Conservation (phyloP, 2,888 invertebrate species). For the Brenthis daphne region DNA sequence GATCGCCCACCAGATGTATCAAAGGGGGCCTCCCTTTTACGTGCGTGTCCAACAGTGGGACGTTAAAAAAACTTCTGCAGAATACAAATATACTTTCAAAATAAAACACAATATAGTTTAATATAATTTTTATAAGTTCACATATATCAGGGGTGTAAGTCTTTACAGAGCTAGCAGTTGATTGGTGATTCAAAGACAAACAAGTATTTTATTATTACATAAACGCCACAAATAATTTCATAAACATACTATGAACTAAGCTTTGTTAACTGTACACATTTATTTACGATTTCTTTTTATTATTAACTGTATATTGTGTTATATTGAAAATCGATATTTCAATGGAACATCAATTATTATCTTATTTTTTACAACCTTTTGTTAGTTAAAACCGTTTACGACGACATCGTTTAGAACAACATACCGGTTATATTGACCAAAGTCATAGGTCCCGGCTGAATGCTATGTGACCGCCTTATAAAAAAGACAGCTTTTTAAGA, state of each 20-base stretch:
- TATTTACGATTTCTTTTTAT: conserved; percentile 42
- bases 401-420: no score
- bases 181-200: conserved; percentile 68
- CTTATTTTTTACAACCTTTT: conserved; percentile 18
- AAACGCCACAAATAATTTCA: conserved; percentile 59
- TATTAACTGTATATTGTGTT: conserved; percentile 42
- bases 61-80: not conserved
- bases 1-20: no score
- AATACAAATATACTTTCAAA: conserved; percentile 5
- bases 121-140: conserved; percentile 73
- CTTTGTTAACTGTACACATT: conserved; percentile 46
- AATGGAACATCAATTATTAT: conserved; percentile 21
- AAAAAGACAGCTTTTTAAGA: no score
- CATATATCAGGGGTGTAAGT: conserved; percentile 66
- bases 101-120: conserved; percentile 53
- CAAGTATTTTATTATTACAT: conserved; percentile 65
- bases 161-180: conserved; percentile 62
- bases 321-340: conserved; percentile 15
- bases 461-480: no score
- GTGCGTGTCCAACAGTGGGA: no score
- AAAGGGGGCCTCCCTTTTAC: no score
- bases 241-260: conserved; percentile 56
- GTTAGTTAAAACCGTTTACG: conserved; percentile 1
- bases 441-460: no score
- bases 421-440: no score